Evolutionary conservation across 2,113 vertebrate genomes (phyloP).

Genomic region (Gasterosteus aculeatus): DNA sequence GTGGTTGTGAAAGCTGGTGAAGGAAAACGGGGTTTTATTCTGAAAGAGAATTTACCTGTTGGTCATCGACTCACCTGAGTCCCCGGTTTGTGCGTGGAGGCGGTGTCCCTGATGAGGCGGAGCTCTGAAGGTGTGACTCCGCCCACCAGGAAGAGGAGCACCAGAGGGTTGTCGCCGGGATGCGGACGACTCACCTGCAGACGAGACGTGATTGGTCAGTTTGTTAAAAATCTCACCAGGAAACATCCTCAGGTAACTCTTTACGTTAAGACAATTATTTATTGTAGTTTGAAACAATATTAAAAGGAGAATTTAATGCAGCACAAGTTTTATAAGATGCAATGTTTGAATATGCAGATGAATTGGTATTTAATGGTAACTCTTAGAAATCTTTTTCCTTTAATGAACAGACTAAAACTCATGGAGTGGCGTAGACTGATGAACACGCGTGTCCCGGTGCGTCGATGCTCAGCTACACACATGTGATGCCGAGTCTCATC

Average conservation of each 20-base stretch:
- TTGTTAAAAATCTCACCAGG: neutral
- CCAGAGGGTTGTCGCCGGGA: constrained; percentile 88
- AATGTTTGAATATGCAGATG: too few species aligned
- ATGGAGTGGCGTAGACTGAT: too few species aligned
- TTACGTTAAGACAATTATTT: too few species aligned
- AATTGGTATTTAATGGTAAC: too few species aligned
- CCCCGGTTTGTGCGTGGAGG: constrained; percentile 83
- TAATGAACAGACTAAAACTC: too few species aligned
- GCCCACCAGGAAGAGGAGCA: constrained; percentile 92
- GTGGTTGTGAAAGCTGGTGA: too few species aligned
- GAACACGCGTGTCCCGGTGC: too few species aligned
- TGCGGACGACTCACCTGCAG: constrained; percentile 93
- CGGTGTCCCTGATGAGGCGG: constrained; percentile 89
- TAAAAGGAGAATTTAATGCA: too few species aligned
- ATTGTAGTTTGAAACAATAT: too few species aligned
- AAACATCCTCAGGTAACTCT: neutral
- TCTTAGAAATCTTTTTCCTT: too few species aligned
- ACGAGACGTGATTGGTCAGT: constrained; percentile 17
- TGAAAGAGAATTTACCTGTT: neutral
- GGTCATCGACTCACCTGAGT: constrained; percentile 83
- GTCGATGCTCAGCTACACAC: neutral
- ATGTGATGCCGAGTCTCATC: neutral
- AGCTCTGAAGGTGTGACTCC: constrained; percentile 93
- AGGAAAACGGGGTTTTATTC: neutral
- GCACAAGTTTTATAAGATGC: too few species aligned